Conservation (phyloP, 2,797 vertebrate genomes). For the Darevskia nairensis region DNA sequence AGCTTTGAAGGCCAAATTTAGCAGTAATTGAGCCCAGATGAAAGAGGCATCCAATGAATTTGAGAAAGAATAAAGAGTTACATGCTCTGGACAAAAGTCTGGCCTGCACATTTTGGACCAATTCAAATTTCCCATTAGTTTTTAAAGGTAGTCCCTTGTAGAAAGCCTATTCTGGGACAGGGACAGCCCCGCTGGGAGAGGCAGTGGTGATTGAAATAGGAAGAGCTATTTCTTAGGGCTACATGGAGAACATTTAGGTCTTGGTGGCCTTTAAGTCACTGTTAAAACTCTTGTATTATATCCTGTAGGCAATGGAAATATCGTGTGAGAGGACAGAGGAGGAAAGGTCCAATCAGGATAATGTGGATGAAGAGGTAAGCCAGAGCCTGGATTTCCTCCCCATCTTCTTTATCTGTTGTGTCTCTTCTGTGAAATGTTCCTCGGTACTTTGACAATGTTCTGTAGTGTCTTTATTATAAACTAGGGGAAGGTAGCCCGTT, state of each 20-base stretch:
- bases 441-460: neutral
- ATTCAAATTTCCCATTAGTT: too few species aligned
- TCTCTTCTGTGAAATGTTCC: neutral
- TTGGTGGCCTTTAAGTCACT: neutral
- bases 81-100: too few species aligned
- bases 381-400: conserved; percentile 1
- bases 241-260: neutral
- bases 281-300: conserved; percentile 52
- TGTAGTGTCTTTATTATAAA: neutral
- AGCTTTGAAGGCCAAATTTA: too few species aligned
- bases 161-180: too few species aligned
- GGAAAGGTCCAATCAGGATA: conserved; percentile 89
- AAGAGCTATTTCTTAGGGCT: neutral
- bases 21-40: too few species aligned
- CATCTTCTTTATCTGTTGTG: neutral
- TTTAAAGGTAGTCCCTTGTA: too few species aligned
- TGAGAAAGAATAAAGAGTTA: too few species aligned
- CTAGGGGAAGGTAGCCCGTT: too few species aligned
- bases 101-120: neutral
- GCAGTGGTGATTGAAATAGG: neutral
- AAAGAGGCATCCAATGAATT: too few species aligned
- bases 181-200: neutral
- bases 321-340: conserved; percentile 87
- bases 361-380: conserved; percentile 91
- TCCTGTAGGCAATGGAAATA: conserved; percentile 90